These are phyloP conservation scores for Drosophila anomalata DNA, from an alignment of 2,888 invertebrate species.

Conservation along the genomic window DNA sequence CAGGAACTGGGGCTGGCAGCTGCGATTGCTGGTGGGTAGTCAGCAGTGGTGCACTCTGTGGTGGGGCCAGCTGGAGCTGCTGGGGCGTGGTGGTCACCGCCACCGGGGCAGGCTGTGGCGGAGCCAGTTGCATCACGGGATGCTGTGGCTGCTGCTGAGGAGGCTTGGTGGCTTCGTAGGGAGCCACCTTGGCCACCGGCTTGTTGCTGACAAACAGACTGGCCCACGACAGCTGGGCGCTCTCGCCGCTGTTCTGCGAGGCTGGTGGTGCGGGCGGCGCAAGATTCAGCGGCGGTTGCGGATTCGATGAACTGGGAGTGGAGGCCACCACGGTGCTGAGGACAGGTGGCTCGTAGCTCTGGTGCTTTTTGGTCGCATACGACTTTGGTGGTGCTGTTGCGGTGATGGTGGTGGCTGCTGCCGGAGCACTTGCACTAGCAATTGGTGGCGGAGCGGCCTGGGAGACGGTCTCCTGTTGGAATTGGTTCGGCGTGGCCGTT, in stretches of 20 bases:
- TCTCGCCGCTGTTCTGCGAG: conserved; percentile 60
- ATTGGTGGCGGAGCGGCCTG: conserved; percentile 30
- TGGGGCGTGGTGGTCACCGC: conserved; percentile 2
- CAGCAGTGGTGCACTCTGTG: conserved; percentile 37
- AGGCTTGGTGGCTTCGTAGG: conserved; percentile 84
- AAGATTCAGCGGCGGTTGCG: conserved; percentile 71
- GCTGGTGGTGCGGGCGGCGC: conserved; percentile 82
- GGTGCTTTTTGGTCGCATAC: conserved; percentile 58
- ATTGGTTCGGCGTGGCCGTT: conserved; percentile 82
- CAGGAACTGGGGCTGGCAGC: conserved; percentile 66
- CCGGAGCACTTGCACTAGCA: conserved; percentile 35
- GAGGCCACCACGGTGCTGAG: conserved; percentile 47
- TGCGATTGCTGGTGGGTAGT: conserved; percentile 65
- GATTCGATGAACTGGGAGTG: conserved; percentile 33
- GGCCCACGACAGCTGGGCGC: conserved; percentile 86
- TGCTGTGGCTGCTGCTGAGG: conserved; percentile 10
- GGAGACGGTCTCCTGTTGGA: conserved; percentile 66
- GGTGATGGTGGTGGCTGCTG: conserved; percentile 19
- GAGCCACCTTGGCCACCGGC: conserved; percentile 87
- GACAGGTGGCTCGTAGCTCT: conserved; percentile 16
- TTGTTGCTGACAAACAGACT: conserved; percentile 87
- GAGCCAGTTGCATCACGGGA: conserved; percentile 30
- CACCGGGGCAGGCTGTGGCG: conserved; percentile 40
- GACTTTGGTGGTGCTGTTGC: conserved; percentile 47
- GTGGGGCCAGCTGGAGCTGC: conserved; percentile 9